Base-by-base conservation (phyloP, 2,888 invertebrate genomes). In the Rhogogaster chlorosoma region DNA sequence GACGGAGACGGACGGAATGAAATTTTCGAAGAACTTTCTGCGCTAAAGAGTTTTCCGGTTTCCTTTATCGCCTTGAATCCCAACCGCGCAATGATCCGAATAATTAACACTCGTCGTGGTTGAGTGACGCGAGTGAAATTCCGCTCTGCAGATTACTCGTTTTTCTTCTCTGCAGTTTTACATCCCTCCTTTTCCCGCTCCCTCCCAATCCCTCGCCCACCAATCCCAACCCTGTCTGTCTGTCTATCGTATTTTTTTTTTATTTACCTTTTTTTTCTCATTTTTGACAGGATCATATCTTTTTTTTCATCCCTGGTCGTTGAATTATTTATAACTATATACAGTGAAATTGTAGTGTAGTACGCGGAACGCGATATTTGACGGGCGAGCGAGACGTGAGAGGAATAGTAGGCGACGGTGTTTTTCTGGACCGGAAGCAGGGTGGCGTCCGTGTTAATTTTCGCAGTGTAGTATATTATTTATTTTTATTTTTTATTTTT, bases 121-220 rank as follows among this genome's bases (percentile, higher is more conserved):
- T 45, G 45, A 75, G 75, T 45, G 42, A 36, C 22, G 22, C 42
- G 42, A 42, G 75, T 75, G 45, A 75, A 49, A 49, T 49, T 53
- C n/a, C 53, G n/a, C n/a, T 53, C 53, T 53, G 53, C n/a, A n/a
- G 53, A 53, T 53, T 67, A 32, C 42, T 77, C 32, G 61, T 71
- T 71, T 71, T 49, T 67, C 84, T 53, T 53, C 53, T 53, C 53
- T 53, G 53, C 80, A 82, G 77, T 80, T 75, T 67, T 85, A 6
- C 53, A 53, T 53, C 53, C 53, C 53, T n/a, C 57, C 57, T 86
- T 61, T 61, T 70, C 38, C 84, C 70, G 67, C 18, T 26, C 22
- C 10, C 7, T 26, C 4, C 29, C 29, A 18, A n/a, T 36, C 75
- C 22, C 26, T 70, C 22, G n/a, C n/a, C 12, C 53, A 53, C n/a